phyloP scores from a whole-genome alignment of 1,140 invertebrate genomes.

The Philaenus spumarius region DNA sequence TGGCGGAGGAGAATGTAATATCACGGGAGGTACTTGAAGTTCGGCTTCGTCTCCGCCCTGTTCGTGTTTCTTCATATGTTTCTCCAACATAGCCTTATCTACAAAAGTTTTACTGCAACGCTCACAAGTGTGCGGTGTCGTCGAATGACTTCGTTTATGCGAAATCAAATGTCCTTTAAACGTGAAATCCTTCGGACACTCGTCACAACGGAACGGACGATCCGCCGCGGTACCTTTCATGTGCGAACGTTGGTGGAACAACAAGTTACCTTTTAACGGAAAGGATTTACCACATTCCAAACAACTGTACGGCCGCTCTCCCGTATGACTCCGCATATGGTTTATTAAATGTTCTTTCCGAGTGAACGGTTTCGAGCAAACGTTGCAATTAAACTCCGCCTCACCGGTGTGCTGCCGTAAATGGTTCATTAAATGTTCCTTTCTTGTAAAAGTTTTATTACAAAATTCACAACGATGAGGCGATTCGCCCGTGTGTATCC shows the following conservation, averaged over 20 bases:
- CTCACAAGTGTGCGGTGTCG: conserved; percentile 67
- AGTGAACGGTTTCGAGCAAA: conserved; percentile 78
- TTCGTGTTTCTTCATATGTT: conserved; percentile 43
- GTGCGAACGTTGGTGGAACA: conserved; percentile 88
- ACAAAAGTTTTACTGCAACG: conserved; percentile 71
- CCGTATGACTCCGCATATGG: conserved; percentile 79
- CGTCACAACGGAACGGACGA: conserved; percentile 86
- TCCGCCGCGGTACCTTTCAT: conserved; percentile 74
- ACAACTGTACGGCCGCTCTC: conserved; percentile 77
- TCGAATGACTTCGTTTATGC: conserved; percentile 80
- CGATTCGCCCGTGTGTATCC: conserved; percentile 64
- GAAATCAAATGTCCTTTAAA: conserved; percentile 85
- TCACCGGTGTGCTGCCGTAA: conserved; percentile 84
- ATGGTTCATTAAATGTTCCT: conserved; percentile 73
- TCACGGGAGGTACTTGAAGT: too few relatives aligned
- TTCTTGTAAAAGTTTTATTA: conserved; percentile 69
- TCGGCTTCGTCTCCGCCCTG: background rate
- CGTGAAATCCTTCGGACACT: conserved; percentile 94
- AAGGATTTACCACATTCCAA: conserved; percentile 95
- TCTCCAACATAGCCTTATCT: conserved; percentile 63
- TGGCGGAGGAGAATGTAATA: too few relatives aligned
- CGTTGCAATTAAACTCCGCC: conserved; percentile 72
- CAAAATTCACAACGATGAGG: conserved; percentile 71
- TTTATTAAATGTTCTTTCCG: conserved; percentile 73
- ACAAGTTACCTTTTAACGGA: conserved; percentile 85